Base-by-base conservation (phyloP, 2,113 vertebrate genomes). In the Rhabdomys dilectus region DNA sequence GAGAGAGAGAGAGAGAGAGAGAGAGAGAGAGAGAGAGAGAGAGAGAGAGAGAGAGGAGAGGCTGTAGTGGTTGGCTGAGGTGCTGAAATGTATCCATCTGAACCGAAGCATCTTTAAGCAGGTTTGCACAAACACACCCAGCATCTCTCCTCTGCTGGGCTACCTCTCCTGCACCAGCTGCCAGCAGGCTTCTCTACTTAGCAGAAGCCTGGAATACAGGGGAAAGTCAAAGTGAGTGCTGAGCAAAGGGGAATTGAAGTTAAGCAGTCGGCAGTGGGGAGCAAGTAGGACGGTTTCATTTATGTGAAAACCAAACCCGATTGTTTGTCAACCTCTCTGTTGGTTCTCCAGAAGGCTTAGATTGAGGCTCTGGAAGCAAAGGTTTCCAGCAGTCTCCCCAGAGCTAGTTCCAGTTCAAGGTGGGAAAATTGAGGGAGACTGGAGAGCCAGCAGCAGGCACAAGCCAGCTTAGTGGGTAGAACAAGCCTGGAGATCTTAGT, bases 81-180 rank as follows among this genome's bases (percentile, higher is more conserved):
- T 91, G 93, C 93, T 96, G 92, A 91, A 94, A 86, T 42, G 10
- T 81, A n/a, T 21, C 31, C 19, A 6, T 53, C 11, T 6, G 1
- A 3, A 34, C 3, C 1, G 4, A 29, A 0, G 3, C 16, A 7
- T 10, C 89, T 58, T 45, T 4, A 86, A 39, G 36, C 1, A 24
- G 42, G 80, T 53, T 80, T 96, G 70, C 84, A 91, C 17, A 29
- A 34, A 45, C 22, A 56, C 26, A 12, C 12, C 26, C 16, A 7
- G 6, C 34, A 0, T 34, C 82, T 56, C 93, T 90, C 95, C 94
- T 22, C 8, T 15, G 16, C 13, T 34, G 51, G 51, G 36, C 29
- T 39, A 31, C 53, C 84, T 12, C 62, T 68, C 60, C 39, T 45
- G n/a, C 36, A 60, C 39, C 56, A 36, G 36, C 42, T 2, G n/a